Evolutionary conservation across 2,113 vertebrate species (phyloP).

Genomic region (Rhea pennata): DNA sequence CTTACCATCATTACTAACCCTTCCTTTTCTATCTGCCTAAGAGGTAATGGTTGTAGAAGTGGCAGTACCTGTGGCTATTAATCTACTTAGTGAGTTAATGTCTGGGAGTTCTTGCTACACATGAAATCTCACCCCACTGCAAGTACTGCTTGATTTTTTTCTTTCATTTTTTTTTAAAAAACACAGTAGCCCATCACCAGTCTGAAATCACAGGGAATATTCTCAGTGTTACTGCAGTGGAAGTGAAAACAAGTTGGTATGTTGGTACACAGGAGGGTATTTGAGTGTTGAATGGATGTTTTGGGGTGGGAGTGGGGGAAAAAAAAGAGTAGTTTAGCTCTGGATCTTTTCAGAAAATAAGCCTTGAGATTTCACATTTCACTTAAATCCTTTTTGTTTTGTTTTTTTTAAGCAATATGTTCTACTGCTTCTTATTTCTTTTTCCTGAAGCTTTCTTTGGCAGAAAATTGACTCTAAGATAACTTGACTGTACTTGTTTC

Average conservation of each 20-base stretch:
- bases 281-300: accelerated
- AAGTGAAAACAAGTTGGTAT: neutral
- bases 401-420: neutral
- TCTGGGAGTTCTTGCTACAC: neutral
- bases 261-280: accelerated
- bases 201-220: neutral
- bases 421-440: neutral
- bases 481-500: neutral
- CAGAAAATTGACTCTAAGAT: neutral
- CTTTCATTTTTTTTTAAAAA: no score
- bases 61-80: no score
- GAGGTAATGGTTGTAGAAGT: no score
- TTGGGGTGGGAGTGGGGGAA: neutral
- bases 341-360: no score
- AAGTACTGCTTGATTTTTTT: neutral
- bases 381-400: neutral
- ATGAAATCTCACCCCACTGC: neutral
- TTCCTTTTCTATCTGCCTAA: no score
- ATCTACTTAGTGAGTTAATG: no score
- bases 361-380: no score
- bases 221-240: accelerated
- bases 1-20: no score
- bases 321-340: no score
- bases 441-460: neutral
- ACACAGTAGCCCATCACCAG: neutral